A percentile compares a stretch with the other conserved stretches of the same genome.
Evolutionary conservation across 2,113 vertebrate genomes (phyloP).

Genomic region (Pheucticus melanocephalus): DNA sequence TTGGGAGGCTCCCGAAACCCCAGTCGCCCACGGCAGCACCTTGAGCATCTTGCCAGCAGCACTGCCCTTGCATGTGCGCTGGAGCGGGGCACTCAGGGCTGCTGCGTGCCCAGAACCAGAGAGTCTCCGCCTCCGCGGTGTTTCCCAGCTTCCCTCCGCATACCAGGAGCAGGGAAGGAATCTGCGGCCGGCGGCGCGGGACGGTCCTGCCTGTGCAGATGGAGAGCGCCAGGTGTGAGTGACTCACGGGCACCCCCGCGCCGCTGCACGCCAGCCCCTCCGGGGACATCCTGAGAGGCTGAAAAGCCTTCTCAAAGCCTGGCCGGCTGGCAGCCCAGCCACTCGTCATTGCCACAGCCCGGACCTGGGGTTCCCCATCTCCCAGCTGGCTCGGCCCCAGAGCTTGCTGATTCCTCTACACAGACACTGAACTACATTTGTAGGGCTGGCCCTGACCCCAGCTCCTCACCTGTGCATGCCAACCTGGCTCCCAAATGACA

Average conservation of each 20-base stretch:
- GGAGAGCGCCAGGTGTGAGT: slow-evolving; percentile 33
- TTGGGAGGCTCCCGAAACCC: neutral
- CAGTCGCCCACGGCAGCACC: accelerated
- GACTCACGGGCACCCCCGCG: neutral
- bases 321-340: neutral
- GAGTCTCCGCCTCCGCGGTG: accelerated
- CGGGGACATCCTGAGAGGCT: neutral
- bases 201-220: neutral
- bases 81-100: neutral
- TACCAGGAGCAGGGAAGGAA: slow-evolving; percentile 33
- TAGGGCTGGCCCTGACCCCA: neutral
- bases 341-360: neutral
- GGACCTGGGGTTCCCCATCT: neutral
- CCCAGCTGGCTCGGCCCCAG: neutral
- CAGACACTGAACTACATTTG: neutral
- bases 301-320: neutral
- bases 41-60: neutral
- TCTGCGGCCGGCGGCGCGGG: neutral
- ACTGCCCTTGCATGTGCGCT: neutral
- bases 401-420: neutral
- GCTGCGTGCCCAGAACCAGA: neutral
- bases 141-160: neutral
- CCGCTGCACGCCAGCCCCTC: neutral
- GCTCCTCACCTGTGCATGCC: accelerated
- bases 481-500: neutral